Evolutionary conservation across 2,797 vertebrate genomes (phyloP).

Genomic region (Galago senegalensis): DNA sequence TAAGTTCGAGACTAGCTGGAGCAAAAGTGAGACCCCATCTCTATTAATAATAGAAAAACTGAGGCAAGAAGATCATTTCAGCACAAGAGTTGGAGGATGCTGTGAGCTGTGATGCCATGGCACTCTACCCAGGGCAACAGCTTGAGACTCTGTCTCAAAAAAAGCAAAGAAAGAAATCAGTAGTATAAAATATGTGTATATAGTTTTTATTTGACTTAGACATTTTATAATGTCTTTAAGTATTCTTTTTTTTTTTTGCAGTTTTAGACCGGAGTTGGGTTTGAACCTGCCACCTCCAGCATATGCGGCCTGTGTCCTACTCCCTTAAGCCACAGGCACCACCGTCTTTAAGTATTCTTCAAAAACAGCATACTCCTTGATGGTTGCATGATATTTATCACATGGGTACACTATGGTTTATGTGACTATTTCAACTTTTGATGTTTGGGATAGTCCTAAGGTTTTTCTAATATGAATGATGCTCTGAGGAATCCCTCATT

Average conservation of each 20-base stretch:
- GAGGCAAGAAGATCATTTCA: too few species aligned
- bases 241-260: background rate
- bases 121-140: too few species aligned
- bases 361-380: background rate
- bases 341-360: background rate
- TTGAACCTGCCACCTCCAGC: too few species aligned
- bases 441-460: background rate
- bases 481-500: background rate
- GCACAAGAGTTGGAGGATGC: too few species aligned
- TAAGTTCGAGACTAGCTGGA: too few species aligned
- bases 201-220: constrained; percentile 28
- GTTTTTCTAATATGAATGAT: background rate
- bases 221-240: background rate
- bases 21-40: too few species aligned
- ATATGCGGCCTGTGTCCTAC: too few species aligned
- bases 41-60: too few species aligned
- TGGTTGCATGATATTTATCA: background rate
- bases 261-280: too few species aligned
- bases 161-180: background rate
- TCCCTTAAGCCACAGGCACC: too few species aligned
- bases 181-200: background rate
- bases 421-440: background rate
- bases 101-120: too few species aligned
- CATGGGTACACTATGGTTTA: background rate
- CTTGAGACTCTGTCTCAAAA: too few species aligned